phyloP scores from a whole-genome alignment of 1,140 invertebrate genomes.

The Ceratina australensis region DNA sequence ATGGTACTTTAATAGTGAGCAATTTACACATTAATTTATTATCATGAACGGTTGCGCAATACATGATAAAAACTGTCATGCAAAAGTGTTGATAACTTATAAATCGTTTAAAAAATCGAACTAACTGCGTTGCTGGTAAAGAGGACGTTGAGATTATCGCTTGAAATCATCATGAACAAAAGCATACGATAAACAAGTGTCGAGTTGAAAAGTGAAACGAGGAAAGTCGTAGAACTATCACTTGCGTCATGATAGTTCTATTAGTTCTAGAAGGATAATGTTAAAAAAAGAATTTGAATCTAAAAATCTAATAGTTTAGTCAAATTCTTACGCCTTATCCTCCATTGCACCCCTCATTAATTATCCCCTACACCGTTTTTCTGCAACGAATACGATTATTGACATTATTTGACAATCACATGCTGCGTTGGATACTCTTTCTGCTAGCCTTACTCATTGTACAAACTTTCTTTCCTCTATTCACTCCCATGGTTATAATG shows the following conservation, averaged over 20 bases:
- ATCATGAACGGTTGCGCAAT: not conserved
- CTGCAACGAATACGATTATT: too few relatives aligned
- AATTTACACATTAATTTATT: not conserved
- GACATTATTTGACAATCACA: not conserved
- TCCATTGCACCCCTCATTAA: too few relatives aligned
- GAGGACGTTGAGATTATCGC: not conserved
- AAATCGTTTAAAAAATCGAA: too few relatives aligned
- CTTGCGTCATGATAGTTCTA: not conserved
- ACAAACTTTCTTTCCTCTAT: not conserved
- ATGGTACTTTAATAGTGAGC: not conserved
- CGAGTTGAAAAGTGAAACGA: not conserved
- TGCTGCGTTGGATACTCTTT: not conserved
- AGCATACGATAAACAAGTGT: not conserved
- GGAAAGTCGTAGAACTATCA: not conserved
- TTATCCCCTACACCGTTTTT: too few relatives aligned
- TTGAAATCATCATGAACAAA: not conserved
- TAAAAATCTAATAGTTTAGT: not conserved
- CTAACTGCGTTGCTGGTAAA: not conserved
- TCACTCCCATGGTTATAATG: not conserved
- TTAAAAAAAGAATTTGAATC: not conserved
- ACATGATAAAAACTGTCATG: not conserved
- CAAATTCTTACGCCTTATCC: too few relatives aligned
- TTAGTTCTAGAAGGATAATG: not conserved
- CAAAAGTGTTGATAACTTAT: not conserved
- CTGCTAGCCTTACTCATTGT: not conserved